Conservation (phyloP, 2,888 invertebrate species). For the Chrysolina haemoptera region DNA sequence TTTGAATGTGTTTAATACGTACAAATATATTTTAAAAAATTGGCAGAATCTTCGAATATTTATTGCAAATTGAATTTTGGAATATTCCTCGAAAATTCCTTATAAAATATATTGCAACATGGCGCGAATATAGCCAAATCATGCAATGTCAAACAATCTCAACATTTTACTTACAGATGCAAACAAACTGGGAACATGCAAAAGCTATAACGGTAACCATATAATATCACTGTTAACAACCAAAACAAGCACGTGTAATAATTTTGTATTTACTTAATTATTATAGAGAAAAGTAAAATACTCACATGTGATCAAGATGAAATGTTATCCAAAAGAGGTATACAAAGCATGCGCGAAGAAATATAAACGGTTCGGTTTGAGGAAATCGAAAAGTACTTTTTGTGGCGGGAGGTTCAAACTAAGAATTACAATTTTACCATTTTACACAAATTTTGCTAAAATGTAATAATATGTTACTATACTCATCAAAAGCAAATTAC, state of each 20-base stretch:
- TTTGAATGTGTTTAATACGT: neutral
- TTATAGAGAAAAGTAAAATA: constrained; percentile 73
- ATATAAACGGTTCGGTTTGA: constrained; percentile 56
- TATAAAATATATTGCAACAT: constrained; percentile 68
- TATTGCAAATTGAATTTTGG: constrained; percentile 18
- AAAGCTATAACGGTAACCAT: constrained; percentile 41
- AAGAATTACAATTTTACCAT: neutral
- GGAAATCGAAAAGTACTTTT: constrained; percentile 53
- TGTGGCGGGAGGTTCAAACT: constrained; percentile 56
- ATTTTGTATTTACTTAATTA: constrained; percentile 70
- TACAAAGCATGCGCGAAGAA: constrained; percentile 78
- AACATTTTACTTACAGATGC: constrained; percentile 47
- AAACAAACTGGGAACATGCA: constrained; percentile 41
- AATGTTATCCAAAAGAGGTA: constrained; percentile 88
- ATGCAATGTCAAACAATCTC: constrained; percentile 67
- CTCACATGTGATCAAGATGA: constrained; percentile 94
- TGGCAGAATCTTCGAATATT: constrained; percentile 8
- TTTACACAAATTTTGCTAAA: neutral
- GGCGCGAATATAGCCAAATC: constrained; percentile 71
- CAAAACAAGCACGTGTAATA: constrained; percentile 13
- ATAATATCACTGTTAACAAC: constrained; percentile 32
- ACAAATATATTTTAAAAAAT: neutral
- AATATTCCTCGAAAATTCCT: constrained; percentile 42
- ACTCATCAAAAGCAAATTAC: too few relatives aligned
- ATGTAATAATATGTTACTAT: too few relatives aligned